Evolutionary conservation across 1,140 invertebrate genomes (phyloP).

Genomic region (Micrasema longulum): DNA sequence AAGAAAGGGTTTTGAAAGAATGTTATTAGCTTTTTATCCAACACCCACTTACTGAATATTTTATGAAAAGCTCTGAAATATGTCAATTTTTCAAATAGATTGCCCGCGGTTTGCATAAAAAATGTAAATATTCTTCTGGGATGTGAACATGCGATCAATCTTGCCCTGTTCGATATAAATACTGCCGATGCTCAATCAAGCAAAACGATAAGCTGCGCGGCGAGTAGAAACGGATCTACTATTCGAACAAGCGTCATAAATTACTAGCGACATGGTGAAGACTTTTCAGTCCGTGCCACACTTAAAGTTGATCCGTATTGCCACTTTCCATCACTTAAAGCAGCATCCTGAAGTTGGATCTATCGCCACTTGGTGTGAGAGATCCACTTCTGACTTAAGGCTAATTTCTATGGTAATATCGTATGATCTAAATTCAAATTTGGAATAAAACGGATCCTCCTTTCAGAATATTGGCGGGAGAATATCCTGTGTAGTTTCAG

Average conservation of each 20-base stretch:
- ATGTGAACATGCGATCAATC: conserved; percentile 35
- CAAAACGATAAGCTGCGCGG: neutral
- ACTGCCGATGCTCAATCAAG: conserved; percentile 18
- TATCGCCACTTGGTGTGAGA: conserved; percentile 31
- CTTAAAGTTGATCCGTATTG: conserved; percentile 12
- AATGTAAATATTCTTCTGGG: conserved; percentile 34
- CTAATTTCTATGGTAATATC: conserved; percentile 49
- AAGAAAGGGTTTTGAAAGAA: conserved; percentile 28
- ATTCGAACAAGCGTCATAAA: too few species aligned
- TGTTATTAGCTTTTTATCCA: conserved; percentile 36
- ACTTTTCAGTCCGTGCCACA: conserved; percentile 3
- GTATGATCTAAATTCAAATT: conserved; percentile 47
- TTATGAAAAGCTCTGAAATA: conserved; percentile 30
- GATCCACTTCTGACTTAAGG: conserved; percentile 37
- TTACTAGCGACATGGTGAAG: neutral
- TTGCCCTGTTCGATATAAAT: conserved; percentile 34
- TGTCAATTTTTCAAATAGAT: conserved; percentile 38
- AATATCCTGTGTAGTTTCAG: neutral
- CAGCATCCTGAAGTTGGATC: conserved; percentile 15
- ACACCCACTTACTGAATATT: conserved; percentile 29
- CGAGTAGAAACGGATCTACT: neutral
- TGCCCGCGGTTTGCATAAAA: conserved; percentile 35
- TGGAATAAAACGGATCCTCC: conserved; percentile 44
- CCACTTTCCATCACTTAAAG: conserved; percentile 35
- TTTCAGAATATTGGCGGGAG: conserved; percentile 38